Conservation (phyloP, 1,140 invertebrate species). For the Rhopalosiphum maidis region DNA sequence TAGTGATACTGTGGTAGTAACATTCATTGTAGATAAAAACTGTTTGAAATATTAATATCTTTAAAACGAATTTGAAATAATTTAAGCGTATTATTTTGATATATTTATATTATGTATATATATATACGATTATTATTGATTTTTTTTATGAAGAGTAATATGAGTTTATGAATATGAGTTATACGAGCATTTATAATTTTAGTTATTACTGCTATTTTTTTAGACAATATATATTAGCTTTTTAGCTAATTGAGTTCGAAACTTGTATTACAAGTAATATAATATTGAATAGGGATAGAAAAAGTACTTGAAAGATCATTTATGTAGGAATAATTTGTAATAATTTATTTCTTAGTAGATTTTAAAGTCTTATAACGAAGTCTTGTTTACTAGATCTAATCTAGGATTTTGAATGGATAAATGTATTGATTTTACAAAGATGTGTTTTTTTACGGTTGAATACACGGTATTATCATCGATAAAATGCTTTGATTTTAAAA, state of each 20-base stretch:
- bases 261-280: not conserved
- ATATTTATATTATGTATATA: not conserved
- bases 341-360: not conserved
- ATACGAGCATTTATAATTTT: not conserved
- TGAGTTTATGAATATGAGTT: not conserved
- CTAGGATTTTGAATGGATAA: no score
- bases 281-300: not conserved
- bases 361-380: not conserved
- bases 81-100: not conserved
- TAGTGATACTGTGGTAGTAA: not conserved
- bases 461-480: no score
- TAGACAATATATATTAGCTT: not conserved
- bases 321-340: not conserved
- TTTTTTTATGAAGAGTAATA: not conserved
- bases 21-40: not conserved
- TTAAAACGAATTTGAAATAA: not conserved
- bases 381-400: no score
- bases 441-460: no score
- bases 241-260: not conserved
- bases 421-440: no score
- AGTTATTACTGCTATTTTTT: not conserved
- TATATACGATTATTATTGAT: not conserved
- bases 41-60: not conserved
- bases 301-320: not conserved
- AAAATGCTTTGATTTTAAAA: no score